Base-by-base conservation (phyloP, 2,888 invertebrate genomes). In the Aelia acuminata region DNA sequence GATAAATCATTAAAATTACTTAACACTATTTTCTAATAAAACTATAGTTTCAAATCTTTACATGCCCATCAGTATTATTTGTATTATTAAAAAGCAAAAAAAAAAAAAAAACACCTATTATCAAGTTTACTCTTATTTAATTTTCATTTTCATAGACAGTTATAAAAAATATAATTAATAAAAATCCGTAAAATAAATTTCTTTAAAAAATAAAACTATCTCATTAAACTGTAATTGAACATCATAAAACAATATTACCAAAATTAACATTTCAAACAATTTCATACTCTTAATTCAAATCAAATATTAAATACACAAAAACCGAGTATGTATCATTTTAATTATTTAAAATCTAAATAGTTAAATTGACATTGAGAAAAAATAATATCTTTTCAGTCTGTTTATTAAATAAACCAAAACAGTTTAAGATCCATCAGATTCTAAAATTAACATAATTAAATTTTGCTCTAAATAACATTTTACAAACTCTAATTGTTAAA, bases 131-230 rank as follows among this genome's bases (percentile, higher is more conserved):
- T 18, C 31, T 70, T 31, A 31, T 18, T 70, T 70, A 18, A 70
- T 70, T 35, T 70, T 35, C 31, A 35, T 35, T 35, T 70, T 35
- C 15, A 35, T 1, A 20, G 35, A 35, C 31, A 18, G 18, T 70
- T 70, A 35, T 70, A 70, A 70, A 43, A 70, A 70, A 70, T 70
- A 70, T n/a, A 35, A 35, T 70, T 70, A 26, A 70, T 70, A 70
- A 70, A 35, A 70, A 18, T 70, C 63, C 35, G 35, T 18, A 7
- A 31, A 31, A 26, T 70, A 70, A 70, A 70, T 35, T 70, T 7
- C 18, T 18, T 70, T 70, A 35, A 35, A 35, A 70, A 70, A 15
- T 18, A 70, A 57, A 70, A 70, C 63, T 35, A 70, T 70, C 31
- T n/a, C 31, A 70, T 70, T 70, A 35, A 35, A 70, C 63, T 70